Conservation (phyloP, 2,797 vertebrate species). For the Molossus molossus region DNA sequence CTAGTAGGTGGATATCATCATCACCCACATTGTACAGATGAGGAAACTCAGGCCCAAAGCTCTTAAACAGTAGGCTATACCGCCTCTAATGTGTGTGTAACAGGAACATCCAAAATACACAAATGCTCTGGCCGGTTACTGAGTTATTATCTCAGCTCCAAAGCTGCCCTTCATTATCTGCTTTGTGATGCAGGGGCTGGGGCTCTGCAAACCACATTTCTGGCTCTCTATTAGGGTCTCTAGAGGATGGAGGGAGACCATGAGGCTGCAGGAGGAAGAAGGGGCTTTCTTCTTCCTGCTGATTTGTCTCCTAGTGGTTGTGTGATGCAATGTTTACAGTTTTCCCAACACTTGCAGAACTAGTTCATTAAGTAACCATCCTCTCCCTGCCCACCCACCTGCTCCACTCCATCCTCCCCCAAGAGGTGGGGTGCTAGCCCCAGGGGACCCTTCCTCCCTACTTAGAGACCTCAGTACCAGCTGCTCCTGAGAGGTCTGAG, state of each 20-base stretch:
- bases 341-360: background rate
- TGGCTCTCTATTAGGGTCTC: background rate
- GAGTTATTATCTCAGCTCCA: background rate
- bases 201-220: background rate
- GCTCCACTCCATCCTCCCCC: background rate
- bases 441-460: background rate
- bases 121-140: background rate
- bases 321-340: background rate
- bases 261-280: background rate
- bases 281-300: background rate
- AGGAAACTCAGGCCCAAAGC: background rate
- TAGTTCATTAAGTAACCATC: background rate
- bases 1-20: background rate
- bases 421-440: background rate
- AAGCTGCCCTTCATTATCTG: background rate
- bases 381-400: background rate
- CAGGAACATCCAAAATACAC: background rate
- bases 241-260: background rate
- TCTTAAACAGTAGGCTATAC: background rate
- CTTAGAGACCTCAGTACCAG: background rate
- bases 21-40: background rate
- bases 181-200: too few relatives aligned
- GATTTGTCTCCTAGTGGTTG: background rate
- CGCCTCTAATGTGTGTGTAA: background rate
- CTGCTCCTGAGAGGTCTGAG: background rate